Percentiles rank a stretch among this genome's conserved stretches.
phyloP scores from a whole-genome alignment of 2,888 invertebrate species.

The Lasioglossum pauxillum region DNA sequence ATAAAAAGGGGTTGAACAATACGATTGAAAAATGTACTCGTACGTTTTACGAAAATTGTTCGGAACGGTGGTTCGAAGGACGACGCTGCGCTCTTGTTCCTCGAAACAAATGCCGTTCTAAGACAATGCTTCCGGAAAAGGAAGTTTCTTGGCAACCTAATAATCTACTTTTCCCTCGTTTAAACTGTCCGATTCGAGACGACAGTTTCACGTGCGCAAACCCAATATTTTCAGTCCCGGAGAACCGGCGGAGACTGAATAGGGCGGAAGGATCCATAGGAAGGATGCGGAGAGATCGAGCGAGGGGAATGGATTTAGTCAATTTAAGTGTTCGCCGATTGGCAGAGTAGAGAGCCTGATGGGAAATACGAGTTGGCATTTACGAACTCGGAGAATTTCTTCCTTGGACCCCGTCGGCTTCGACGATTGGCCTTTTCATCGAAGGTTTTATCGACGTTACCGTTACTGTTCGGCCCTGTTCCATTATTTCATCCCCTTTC shows the following conservation, averaged over 20 bases:
- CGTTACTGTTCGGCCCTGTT: slow-evolving; percentile 18
- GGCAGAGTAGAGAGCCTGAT: slow-evolving; percentile 33
- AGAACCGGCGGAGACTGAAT: neutral
- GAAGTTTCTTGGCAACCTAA: slow-evolving; percentile 3
- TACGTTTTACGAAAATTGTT: neutral
- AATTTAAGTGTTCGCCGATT: slow-evolving; percentile 57
- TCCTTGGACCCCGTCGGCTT: slow-evolving; percentile 9
- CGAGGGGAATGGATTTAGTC: slow-evolving; percentile 39
- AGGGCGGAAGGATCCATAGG: neutral
- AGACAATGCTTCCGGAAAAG: neutral
- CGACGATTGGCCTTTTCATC: slow-evolving; percentile 52
- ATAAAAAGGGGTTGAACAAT: neutral
- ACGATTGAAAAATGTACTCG: neutral
- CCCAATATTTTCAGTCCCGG: slow-evolving; percentile 18
- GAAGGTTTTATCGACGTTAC: slow-evolving; percentile 49
- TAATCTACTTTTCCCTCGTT: slow-evolving; percentile 35
- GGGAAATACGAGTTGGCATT: slow-evolving; percentile 59
- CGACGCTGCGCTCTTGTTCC: neutral
- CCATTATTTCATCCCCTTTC: slow-evolving; percentile 41
- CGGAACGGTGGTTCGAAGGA: neutral
- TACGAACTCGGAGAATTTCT: slow-evolving; percentile 50
- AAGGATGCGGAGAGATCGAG: neutral
- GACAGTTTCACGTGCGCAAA: slow-evolving; percentile 7
- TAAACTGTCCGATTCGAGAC: slow-evolving; percentile 9
- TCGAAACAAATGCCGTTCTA: neutral